phyloP scores from a whole-genome alignment of 64 coral and sea anemone species.

The Montipora capricornis region DNA sequence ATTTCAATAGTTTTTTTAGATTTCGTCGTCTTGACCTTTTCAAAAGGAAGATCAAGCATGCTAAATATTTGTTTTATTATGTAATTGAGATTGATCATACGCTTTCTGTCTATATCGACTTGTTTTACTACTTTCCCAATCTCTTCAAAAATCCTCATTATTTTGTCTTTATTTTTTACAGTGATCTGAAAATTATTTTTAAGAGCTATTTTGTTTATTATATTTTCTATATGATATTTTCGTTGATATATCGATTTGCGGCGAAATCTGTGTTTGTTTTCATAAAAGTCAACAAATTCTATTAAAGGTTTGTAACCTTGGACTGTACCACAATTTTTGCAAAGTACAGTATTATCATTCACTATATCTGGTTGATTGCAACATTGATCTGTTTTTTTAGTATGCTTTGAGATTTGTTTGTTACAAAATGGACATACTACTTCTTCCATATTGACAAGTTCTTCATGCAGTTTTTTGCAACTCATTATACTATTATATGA shows the following conservation, averaged over 20 bases:
- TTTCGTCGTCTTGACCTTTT: neutral
- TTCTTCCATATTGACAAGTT: too few relatives aligned
- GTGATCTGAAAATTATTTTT: neutral
- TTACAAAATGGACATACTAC: neutral
- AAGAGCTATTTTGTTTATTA: neutral
- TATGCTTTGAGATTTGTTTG: neutral
- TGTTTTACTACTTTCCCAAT: neutral
- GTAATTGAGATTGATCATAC: neutral
- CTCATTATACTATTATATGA: too few relatives aligned
- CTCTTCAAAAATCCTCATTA: neutral
- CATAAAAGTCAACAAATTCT: neutral
- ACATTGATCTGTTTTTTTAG: neutral
- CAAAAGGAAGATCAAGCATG: neutral
- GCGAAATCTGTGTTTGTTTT: neutral
- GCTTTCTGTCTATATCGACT: neutral
- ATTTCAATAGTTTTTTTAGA: neutral
- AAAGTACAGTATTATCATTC: neutral
- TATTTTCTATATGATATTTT: neutral
- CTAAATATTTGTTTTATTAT: neutral
- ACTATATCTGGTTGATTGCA: neutral
- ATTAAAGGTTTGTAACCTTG: neutral
- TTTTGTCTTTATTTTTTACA: neutral
- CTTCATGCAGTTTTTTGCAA: too few relatives aligned
- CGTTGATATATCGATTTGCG: neutral
- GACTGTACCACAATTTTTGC: neutral